Conservation (phyloP, 2,113 vertebrate species). For the Dicrurus megarhynchus region DNA sequence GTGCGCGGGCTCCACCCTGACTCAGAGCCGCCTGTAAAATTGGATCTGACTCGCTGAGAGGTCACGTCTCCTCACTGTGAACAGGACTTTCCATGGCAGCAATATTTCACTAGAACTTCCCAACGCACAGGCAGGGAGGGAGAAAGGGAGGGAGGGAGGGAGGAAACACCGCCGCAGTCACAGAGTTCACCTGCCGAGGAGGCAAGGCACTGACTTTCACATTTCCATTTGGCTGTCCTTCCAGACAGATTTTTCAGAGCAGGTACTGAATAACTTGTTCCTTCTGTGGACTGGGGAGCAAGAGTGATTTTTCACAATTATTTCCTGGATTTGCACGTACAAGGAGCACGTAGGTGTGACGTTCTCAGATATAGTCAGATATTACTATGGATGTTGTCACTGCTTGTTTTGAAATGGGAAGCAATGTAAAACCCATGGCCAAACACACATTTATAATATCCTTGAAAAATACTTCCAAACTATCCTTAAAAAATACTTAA, state of each 20-base stretch:
- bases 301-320: background rate
- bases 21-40: conserved; percentile 40
- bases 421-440: background rate
- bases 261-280: background rate
- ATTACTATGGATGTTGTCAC: accelerated
- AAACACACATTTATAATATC: background rate
- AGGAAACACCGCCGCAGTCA: background rate
- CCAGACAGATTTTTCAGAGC: background rate
- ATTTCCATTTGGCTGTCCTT: background rate
- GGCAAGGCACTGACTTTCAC: background rate
- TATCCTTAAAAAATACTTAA: background rate
- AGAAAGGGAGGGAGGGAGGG: background rate
- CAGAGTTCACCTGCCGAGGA: background rate
- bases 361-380: background rate
- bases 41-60: conserved; percentile 29
- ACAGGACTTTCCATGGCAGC: conserved; percentile 40
- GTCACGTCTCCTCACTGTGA: conserved; percentile 22
- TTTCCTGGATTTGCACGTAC: background rate
- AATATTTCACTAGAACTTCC: conserved; percentile 5
- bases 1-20: conserved; percentile 15
- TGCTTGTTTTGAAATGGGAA: background rate
- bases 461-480: background rate
- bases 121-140: background rate
- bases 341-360: background rate
- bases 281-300: background rate